Evolutionary conservation across 2,113 vertebrate genomes (phyloP).

Genomic region (Chaetorhynchus papuensis): DNA sequence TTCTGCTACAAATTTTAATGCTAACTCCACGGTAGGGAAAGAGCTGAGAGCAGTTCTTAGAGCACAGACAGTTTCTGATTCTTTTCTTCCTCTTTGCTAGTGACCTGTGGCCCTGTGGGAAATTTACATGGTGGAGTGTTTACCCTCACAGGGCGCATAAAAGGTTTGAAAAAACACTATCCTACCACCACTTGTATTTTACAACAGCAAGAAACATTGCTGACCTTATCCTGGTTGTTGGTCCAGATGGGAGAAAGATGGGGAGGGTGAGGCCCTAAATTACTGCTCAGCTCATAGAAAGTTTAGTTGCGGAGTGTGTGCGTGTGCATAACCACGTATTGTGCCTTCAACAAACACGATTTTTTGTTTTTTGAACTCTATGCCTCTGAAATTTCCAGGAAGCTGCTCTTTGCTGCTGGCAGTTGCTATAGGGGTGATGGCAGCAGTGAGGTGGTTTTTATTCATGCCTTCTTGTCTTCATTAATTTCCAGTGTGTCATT

Average conservation of each 20-base stretch:
- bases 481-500: slow-evolving; percentile 1
- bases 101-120: not conserved
- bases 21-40: not conserved
- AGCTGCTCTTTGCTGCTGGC: not conserved
- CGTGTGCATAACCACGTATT: not conserved
- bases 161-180: not conserved
- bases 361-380: not conserved
- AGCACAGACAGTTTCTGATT: not conserved
- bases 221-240: not conserved
- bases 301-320: not conserved
- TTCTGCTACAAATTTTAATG: not conserved
- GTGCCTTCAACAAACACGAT: not conserved
- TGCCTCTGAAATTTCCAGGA: not conserved
- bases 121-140: not conserved
- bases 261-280: not conserved
- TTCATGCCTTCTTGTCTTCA: not conserved
- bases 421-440: not conserved
- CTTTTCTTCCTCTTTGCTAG: not conserved
- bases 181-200: not conserved
- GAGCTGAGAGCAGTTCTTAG: not conserved
- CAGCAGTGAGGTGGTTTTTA: not conserved
- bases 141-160: fast-evolving
- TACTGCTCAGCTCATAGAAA: not conserved
- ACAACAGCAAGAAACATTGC: not conserved
- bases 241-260: not conserved